Conservation (phyloP, 2,113 vertebrate genomes). For the Calidris pugnax region DNA sequence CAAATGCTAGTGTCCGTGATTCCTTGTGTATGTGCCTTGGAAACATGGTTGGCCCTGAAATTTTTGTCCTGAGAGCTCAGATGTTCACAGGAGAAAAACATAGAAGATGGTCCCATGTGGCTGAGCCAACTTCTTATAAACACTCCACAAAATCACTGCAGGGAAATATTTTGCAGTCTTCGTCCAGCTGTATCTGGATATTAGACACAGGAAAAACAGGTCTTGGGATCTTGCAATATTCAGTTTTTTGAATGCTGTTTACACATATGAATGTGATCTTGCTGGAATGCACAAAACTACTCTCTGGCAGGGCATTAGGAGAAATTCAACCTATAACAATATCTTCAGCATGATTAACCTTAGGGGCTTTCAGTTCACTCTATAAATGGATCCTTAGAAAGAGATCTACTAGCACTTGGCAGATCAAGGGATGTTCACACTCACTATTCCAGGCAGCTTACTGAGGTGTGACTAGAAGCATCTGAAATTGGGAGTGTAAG, state of each 20-base stretch:
- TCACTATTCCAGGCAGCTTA: background rate
- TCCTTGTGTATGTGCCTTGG: background rate
- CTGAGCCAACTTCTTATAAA: conserved; percentile 1
- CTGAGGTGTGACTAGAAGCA: background rate
- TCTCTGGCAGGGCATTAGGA: background rate
- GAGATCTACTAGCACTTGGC: background rate
- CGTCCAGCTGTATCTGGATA: background rate
- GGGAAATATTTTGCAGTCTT: background rate
- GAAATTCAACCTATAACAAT: background rate
- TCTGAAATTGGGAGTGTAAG: background rate
- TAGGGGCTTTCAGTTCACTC: background rate
- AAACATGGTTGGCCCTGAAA: background rate
- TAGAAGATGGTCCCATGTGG: background rate
- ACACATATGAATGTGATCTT: background rate
- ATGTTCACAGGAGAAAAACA: background rate
- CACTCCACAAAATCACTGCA: background rate
- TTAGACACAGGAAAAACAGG: background rate
- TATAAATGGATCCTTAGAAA: background rate
- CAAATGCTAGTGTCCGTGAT: background rate
- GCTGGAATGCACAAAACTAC: background rate
- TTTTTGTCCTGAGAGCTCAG: conserved; percentile 26
- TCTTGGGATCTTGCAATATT: background rate
- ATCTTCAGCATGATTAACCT: background rate
- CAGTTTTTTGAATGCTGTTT: background rate
- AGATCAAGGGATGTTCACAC: background rate